Conservation (phyloP, 1,140 invertebrate species). For the Aphaenogaster floridana region DNA sequence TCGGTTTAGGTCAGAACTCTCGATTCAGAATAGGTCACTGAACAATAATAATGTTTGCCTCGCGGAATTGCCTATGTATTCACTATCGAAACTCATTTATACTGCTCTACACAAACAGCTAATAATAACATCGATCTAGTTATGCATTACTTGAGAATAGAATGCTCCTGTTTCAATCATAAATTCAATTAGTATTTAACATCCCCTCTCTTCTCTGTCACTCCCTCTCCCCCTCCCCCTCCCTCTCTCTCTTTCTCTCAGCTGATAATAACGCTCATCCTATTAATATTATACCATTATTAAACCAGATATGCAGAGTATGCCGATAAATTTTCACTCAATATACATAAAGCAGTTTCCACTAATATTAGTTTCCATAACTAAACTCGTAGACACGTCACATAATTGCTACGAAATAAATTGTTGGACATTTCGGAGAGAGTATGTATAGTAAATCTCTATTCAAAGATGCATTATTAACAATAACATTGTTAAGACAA, state of each 20-base stretch:
- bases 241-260: background rate
- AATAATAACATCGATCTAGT: conserved; percentile 39
- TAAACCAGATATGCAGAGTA: conserved; percentile 9
- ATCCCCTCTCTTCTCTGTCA: background rate
- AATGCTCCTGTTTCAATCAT: conserved; percentile 31
- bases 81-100: conserved; percentile 43
- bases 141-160: conserved; percentile 46
- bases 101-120: background rate
- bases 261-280: conserved; percentile 35
- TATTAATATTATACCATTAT: conserved; percentile 53
- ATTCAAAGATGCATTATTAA: conserved; percentile 14
- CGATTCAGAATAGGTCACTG: conserved; percentile 24
- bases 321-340: conserved; percentile 37
- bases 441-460: background rate
- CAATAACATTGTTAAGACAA: conserved; percentile 4
- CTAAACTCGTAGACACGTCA: conserved; percentile 10
- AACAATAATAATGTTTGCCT: conserved; percentile 54
- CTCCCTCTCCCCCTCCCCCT: background rate
- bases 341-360: conserved; percentile 44
- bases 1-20: conserved; percentile 29
- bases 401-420: conserved; percentile 29
- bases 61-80: conserved; percentile 12
- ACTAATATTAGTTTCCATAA: conserved; percentile 11
- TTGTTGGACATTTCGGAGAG: background rate
- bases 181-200: conserved; percentile 64